phyloP scores from a whole-genome alignment of 2,113 vertebrate species.

The Etia nguti region DNA sequence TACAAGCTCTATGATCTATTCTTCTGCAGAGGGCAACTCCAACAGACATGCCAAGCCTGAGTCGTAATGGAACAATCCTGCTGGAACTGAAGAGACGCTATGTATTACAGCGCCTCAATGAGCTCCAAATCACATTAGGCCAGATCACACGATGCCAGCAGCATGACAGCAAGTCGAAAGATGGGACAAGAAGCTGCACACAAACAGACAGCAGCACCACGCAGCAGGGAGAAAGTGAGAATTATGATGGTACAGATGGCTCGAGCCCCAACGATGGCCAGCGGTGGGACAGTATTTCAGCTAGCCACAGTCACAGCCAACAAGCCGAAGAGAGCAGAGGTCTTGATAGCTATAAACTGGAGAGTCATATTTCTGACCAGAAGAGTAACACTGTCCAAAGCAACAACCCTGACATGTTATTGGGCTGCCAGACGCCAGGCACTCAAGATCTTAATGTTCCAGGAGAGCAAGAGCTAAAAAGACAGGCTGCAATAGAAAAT shows the following conservation, averaged over 20 bases:
- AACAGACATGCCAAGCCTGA: slow-evolving; percentile 29
- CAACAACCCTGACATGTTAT: neutral
- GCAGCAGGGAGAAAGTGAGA: slow-evolving; percentile 3
- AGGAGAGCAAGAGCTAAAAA: neutral
- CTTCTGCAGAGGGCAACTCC: slow-evolving; percentile 22
- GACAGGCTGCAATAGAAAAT: neutral
- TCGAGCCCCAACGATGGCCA: neutral
- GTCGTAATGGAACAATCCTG: slow-evolving; percentile 58
- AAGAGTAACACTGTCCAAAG: neutral
- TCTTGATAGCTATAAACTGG: slow-evolving; percentile 11
- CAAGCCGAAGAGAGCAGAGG: neutral
- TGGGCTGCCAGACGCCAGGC: neutral
- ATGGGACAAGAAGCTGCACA: neutral
- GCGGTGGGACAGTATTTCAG: neutral
- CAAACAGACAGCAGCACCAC: neutral
- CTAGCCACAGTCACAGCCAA: slow-evolving; percentile 11
- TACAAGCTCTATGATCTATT: neutral
- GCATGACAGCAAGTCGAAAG: slow-evolving; percentile 30
- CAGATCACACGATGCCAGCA: slow-evolving; percentile 44
- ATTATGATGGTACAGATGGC: neutral
- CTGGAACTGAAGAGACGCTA: slow-evolving; percentile 61
- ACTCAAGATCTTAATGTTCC: neutral
- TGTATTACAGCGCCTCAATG: slow-evolving; percentile 60
- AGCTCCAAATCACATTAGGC: slow-evolving; percentile 62
- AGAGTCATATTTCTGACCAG: slow-evolving; percentile 42